A percentile compares a stretch with the other conserved stretches of the same genome.
Evolutionary conservation across 2,888 invertebrate genomes (phyloP).

Genomic region (Pterostichus niger): DNA sequence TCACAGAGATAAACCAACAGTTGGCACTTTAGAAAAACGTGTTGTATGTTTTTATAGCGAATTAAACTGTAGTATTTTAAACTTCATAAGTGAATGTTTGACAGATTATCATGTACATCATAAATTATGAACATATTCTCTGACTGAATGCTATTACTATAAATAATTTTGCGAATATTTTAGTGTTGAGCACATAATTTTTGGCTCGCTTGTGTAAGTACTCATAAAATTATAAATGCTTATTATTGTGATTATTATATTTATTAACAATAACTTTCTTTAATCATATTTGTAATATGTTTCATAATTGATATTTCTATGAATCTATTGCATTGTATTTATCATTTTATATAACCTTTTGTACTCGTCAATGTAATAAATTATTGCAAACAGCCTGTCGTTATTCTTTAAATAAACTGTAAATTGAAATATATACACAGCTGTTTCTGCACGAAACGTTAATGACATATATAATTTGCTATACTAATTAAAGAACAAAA

Average conservation of each 20-base stretch:
- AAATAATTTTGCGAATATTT: constrained; percentile 35
- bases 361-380: too few relatives aligned
- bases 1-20: constrained; percentile 15
- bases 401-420: too few relatives aligned
- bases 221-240: constrained; percentile 17
- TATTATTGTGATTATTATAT: neutral
- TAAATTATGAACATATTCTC: constrained; percentile 41
- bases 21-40: constrained; percentile 26
- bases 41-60: constrained; percentile 39
- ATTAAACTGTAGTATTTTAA: constrained; percentile 50
- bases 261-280: neutral
- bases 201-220: neutral
- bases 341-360: too few relatives aligned
- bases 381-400: too few relatives aligned
- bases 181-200: constrained; percentile 10
- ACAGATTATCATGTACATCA: constrained; percentile 48
- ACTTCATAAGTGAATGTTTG: constrained; percentile 36
- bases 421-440: too few relatives aligned
- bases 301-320: too few relatives aligned
- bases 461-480: too few relatives aligned
- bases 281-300: too few relatives aligned
- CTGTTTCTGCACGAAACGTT: too few relatives aligned
- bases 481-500: too few relatives aligned
- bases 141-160: constrained; percentile 20
- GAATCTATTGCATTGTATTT: too few relatives aligned